These are phyloP conservation scores for Pristionchus japonicus DNA, from an alignment of 2,888 invertebrate genomes.

Conservation along the genomic window DNA sequence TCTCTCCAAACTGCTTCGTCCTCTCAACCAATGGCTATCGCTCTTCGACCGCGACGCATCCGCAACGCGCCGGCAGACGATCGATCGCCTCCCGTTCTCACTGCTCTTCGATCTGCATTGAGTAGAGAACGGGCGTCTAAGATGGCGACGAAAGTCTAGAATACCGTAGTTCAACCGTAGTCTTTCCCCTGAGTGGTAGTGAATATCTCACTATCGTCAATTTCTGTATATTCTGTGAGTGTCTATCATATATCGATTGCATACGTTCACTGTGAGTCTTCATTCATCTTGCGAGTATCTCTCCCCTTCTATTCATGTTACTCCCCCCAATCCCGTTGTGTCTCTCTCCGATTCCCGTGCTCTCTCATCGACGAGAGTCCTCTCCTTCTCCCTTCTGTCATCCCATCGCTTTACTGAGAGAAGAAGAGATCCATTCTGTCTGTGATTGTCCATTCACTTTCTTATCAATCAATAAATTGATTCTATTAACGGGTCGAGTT, in stretches of 20 bases:
- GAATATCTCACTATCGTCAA: slow-evolving; percentile 36
- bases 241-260: slow-evolving; percentile 23
- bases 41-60: slow-evolving; percentile 50
- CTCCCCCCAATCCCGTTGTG: slow-evolving; percentile 17
- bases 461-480: neutral
- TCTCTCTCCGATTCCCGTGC: neutral
- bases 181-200: slow-evolving; percentile 33
- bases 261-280: slow-evolving; percentile 15
- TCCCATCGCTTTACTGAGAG: neutral
- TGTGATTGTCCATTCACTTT: slow-evolving; percentile 17
- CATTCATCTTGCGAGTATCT: slow-evolving; percentile 26
- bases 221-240: slow-evolving; percentile 37
- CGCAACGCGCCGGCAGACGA: neutral
- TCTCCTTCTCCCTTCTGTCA: neutral
- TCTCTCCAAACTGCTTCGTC: slow-evolving; percentile 50
- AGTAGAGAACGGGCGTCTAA: slow-evolving; percentile 26
- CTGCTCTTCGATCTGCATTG: slow-evolving; percentile 32
- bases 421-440: neutral
- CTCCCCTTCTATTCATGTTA: neutral
- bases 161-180: slow-evolving; percentile 17
- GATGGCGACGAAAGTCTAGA: slow-evolving; percentile 23
- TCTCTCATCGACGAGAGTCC: neutral
- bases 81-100: slow-evolving; percentile 35
- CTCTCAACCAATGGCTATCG: slow-evolving; percentile 48
- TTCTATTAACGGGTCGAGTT: neutral